Base-by-base conservation (phyloP, 2,888 invertebrate species). In the Ormyrus labotus region DNA sequence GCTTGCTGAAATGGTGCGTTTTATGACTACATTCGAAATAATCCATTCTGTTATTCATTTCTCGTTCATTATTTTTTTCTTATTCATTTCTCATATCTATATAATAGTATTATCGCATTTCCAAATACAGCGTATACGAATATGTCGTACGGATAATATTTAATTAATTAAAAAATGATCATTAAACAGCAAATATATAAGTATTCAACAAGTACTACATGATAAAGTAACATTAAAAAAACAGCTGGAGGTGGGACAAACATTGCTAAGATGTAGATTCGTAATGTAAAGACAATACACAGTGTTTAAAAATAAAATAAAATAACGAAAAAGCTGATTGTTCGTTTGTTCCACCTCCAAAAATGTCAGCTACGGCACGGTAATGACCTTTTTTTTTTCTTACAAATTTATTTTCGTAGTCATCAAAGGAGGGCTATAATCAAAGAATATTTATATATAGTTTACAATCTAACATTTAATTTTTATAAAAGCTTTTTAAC, bases 171-270 rank as follows among this genome's bases (percentile, higher is more conserved):
- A 81, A 81, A 81, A 84, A 83, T 84, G 86, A 84, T 85, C 84
- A 84, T 83, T 86, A 87, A 89, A 89, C 86, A 87, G 87, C 87
- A 87, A 86, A 87, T 89, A 89, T 89, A 89, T 88, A 89, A 88
- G 88, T 87, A 88, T 88, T 88, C 85, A 89, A 89, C 89, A 88
- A 89, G 85, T 86, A 87, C 84, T 86, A 87, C 85, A 85, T 87
- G 85, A 86, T 86, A 86, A 87, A 87, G 85, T 86, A 89, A 88
- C 86, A 88, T 87, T 84, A 70, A 84, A 84, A 82, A 84, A 85
- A 85, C 47, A 81, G 10, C 60, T 57, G 70, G 65, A 75, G 68
- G 68, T 34, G 70, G 70, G 78, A 78, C 65, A 81, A 81, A 78
- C 65, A 48, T 45, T 71, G 47, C 47, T 68, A 47, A 45, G 48